Evolutionary conservation across 1,140 invertebrate species (phyloP), one percentile per base, ranked within the genome.

Genomic region (Oncopodura yosiiana): DNA sequence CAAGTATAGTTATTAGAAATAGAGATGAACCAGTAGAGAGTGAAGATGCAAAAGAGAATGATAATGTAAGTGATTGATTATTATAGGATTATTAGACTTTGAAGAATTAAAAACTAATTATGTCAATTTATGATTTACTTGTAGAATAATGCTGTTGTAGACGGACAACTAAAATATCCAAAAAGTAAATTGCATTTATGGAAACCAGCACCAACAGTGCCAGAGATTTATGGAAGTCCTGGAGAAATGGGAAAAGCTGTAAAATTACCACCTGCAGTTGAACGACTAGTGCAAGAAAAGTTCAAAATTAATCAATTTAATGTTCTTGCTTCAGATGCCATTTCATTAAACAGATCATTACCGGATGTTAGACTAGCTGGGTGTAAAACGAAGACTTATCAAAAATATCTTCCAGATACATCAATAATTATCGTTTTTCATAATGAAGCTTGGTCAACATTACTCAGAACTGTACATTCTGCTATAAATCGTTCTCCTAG

Each of bases 221-320:
- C 71, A 32, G 82, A 84, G 56, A 72, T 74, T n/a, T 72, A 74
- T 34, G 81, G 82, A 2, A 77, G 70, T 34, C 86, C 86, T 3
- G 94, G 94, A 23, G 93, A 97, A 74, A 77, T 86, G 77, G 94
- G 87, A 12, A 84, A 84, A 68, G 80, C 88, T 26, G 93, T 97
- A 4, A 79, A 82, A 57, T 86, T 95, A 65, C 82, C 88, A 24
- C 72, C 82, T 3, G 83, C 89, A 19, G 79, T 86, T 68, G 86
- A 95, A 66, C 81, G 80, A 41, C 70, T 88, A 27, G 89, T 93
- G 77, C 85, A 94, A 73, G 89, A 95, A 65, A 90, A 92, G 68
- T 97, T 97, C 71, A 94, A 94, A 71, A 77, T 93, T 59, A 96
- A 98, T 75, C 93, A 99, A 74, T 99, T 99, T 73, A 99, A 99